Evolutionary conservation across 2,888 invertebrate species (phyloP).

Genomic region (Orthosia incerta): DNA sequence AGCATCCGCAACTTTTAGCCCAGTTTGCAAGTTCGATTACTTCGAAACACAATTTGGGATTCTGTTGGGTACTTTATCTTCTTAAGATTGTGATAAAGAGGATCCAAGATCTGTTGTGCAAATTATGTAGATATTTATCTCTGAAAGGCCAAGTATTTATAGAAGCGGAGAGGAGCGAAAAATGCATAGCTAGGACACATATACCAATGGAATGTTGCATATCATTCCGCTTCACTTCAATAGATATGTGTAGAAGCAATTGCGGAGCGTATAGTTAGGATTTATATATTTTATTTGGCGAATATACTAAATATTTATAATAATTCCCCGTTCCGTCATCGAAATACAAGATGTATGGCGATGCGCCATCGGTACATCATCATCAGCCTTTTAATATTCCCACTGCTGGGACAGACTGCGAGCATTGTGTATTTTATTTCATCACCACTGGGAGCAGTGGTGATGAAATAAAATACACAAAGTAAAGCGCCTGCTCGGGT

Average conservation of each 20-base stretch:
- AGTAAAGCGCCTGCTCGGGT: no score
- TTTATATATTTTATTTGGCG: no score
- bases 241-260: not conserved
- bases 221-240: not conserved
- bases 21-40: constrained; percentile 56
- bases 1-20: constrained; percentile 41
- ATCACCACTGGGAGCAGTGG: no score
- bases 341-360: no score
- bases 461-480: no score
- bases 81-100: constrained; percentile 31
- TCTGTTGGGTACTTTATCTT: constrained; percentile 42
- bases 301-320: no score
- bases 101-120: constrained; percentile 27
- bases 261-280: no score
- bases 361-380: no score
- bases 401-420: no score
- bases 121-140: constrained; percentile 47
- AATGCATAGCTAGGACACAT: not conserved
- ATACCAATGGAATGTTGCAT: not conserved
- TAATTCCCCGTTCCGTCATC: no score
- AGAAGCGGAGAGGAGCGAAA: not conserved
- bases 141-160: not conserved
- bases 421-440: no score
- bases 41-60: constrained; percentile 58
- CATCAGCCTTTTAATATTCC: no score